phyloP scores from a whole-genome alignment of 2,888 invertebrate genomes.

The Drosophila suboccidentalis region DNA sequence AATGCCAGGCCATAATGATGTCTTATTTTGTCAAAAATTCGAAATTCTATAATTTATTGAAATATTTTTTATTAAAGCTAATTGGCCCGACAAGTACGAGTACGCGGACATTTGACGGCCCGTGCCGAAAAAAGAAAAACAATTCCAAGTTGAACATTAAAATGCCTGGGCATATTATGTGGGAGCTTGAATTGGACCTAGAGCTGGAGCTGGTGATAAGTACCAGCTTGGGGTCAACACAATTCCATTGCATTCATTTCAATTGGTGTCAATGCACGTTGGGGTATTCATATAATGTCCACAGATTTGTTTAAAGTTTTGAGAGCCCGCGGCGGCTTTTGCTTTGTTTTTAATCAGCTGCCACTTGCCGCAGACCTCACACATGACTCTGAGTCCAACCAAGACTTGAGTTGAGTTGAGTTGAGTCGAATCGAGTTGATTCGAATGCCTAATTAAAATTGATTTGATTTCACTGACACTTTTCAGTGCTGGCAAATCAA shows the following conservation, averaged over 20 bases:
- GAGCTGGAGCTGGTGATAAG: slow-evolving; percentile 17
- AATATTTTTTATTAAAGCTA: slow-evolving; percentile 73
- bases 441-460: slow-evolving; percentile 78
- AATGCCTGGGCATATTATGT: slow-evolving; percentile 69
- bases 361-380: slow-evolving; percentile 77
- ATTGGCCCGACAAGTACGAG: slow-evolving; percentile 61
- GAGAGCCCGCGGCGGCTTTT: slow-evolving; percentile 63
- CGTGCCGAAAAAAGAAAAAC: slow-evolving; percentile 43
- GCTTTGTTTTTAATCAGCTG: slow-evolving; percentile 73
- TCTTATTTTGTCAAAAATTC: slow-evolving; percentile 20
- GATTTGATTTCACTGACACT: slow-evolving; percentile 82
- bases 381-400: slow-evolving; percentile 49
- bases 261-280: slow-evolving; percentile 69
- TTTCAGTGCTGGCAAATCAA: slow-evolving; percentile 70
- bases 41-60: slow-evolving; percentile 68
- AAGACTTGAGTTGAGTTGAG: slow-evolving; percentile 22
- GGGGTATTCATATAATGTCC: slow-evolving; percentile 56
- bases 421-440: slow-evolving; percentile 32
- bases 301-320: slow-evolving; percentile 57
- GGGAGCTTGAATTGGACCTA: slow-evolving; percentile 21
- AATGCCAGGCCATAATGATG: slow-evolving; percentile 39
- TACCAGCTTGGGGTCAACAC: slow-evolving; percentile 37
- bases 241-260: slow-evolving; percentile 68
- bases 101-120: slow-evolving; percentile 25
- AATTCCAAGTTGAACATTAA: slow-evolving; percentile 51